phyloP scores from a whole-genome alignment of 2,113 vertebrate genomes.

The Amblyopsis rosae region DNA sequence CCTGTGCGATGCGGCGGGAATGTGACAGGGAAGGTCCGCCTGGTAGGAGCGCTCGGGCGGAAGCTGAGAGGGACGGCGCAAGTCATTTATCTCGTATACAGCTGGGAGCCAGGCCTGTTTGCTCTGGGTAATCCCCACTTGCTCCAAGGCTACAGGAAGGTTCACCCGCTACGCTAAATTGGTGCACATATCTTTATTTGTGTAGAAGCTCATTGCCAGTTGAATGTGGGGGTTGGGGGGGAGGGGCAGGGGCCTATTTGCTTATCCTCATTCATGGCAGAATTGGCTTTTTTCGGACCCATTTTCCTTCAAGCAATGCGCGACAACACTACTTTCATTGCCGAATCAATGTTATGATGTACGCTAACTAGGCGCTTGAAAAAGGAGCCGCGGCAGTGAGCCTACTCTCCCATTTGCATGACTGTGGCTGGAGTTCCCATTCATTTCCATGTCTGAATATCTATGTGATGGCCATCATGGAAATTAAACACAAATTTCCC shows the following conservation, averaged over 20 bases:
- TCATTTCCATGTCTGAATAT: conserved; percentile 44
- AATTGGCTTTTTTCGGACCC: conserved; percentile 70
- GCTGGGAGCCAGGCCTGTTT: conserved; percentile 69
- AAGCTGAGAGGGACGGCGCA: conserved; percentile 65
- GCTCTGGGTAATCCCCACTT: conserved; percentile 75
- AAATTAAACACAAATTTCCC: conserved; percentile 46
- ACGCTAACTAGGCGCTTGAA: conserved; percentile 38
- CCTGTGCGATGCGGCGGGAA: conserved; percentile 45
- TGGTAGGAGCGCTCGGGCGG: conserved; percentile 69
- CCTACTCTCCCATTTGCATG: conserved; percentile 61
- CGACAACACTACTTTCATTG: conserved; percentile 64
- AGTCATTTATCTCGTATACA: conserved; percentile 78
- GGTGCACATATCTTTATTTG: conserved; percentile 73
- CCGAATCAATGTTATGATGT: conserved; percentile 45
- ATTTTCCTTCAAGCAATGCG: conserved; percentile 62
- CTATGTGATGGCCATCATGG: conserved; percentile 26
- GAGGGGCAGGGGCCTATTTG: conserved; percentile 66
- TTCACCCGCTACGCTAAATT: conserved; percentile 74
- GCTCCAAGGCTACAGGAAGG: conserved; percentile 67
- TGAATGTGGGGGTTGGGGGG: conserved; percentile 50
- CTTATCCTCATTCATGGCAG: conserved; percentile 74
- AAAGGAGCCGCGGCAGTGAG: conserved; percentile 53
- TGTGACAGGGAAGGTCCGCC: conserved; percentile 42
- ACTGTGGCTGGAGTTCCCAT: conserved; percentile 45
- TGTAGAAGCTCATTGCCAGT: conserved; percentile 68